These are phyloP conservation scores for Sycophila texana DNA, from an alignment of 2,888 invertebrate genomes.

Conservation along the genomic window DNA sequence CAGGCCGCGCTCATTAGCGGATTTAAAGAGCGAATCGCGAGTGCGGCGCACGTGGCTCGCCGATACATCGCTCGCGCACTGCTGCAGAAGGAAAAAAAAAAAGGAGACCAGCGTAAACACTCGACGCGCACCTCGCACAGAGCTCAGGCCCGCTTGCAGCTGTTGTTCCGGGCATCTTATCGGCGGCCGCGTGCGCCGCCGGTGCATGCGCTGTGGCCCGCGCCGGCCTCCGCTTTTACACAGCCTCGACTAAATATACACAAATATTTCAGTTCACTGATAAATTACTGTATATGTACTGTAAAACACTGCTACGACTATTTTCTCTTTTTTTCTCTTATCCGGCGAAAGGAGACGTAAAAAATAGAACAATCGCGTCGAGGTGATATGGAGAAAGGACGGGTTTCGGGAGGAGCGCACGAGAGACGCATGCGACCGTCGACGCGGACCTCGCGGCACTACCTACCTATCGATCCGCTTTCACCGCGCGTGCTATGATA, in stretches of 20 bases:
- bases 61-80: neutral
- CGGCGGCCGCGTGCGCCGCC: neutral
- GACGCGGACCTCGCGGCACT: conserved; percentile 43
- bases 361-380: no score
- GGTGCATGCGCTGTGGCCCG: conserved; percentile 42
- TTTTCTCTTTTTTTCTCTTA: neutral
- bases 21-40: no score
- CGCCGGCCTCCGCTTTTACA: neutral
- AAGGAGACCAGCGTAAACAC: neutral
- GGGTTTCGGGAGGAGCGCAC: neutral
- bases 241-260: neutral
- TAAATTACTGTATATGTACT: no score
- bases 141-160: conserved; percentile 35
- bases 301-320: neutral
- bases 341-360: no score
- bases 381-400: no score
- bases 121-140: neutral
- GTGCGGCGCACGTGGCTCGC: neutral
- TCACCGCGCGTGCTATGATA: conserved; percentile 64
- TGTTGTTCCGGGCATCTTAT: conserved; percentile 44
- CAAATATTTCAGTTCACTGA: no score
- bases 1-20: no score
- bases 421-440: conserved; percentile 38
- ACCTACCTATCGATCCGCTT: conserved; percentile 71
- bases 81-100: neutral